Evolutionary conservation across 2,113 vertebrate genomes (phyloP).

Genomic region (Hepsetus odoe): DNA sequence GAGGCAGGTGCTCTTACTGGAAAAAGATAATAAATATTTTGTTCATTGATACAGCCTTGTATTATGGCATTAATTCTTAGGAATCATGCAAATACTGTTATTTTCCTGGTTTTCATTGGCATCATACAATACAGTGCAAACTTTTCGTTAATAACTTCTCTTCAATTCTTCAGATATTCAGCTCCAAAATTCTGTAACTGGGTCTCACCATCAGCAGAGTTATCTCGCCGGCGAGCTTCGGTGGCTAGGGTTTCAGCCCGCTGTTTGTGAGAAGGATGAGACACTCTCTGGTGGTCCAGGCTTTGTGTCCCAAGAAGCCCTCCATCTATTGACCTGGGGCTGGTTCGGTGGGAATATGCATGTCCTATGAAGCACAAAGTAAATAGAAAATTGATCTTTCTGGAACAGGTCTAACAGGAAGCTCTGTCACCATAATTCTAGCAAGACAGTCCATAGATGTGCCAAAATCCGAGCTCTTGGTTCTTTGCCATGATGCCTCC

Average conservation of each 20-base stretch:
- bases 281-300: slow-evolving; percentile 74
- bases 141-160: too few relatives aligned
- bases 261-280: slow-evolving; percentile 64
- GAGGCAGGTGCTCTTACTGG: slow-evolving; percentile 60
- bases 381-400: background rate
- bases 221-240: slow-evolving; percentile 69
- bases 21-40: slow-evolving; percentile 24
- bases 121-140: too few relatives aligned
- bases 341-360: slow-evolving; percentile 59
- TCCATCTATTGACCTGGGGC: slow-evolving; percentile 57
- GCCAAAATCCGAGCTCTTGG: slow-evolving; percentile 30
- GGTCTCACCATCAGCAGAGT: slow-evolving; percentile 65
- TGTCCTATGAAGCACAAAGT: slow-evolving; percentile 58
- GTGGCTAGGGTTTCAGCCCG: slow-evolving; percentile 68
- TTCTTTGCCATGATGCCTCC: slow-evolving; percentile 25
- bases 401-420: background rate
- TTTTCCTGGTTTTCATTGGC: too few relatives aligned
- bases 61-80: too few relatives aligned
- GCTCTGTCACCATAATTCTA: slow-evolving; percentile 12
- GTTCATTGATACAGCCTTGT: background rate
- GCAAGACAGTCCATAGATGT: background rate
- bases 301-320: slow-evolving; percentile 67
- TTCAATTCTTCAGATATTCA: background rate
- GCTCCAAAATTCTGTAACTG: background rate
- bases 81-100: too few relatives aligned